Evolutionary conservation across 2,888 invertebrate species (phyloP).

Genomic region (Cyclophora albipunctata): DNA sequence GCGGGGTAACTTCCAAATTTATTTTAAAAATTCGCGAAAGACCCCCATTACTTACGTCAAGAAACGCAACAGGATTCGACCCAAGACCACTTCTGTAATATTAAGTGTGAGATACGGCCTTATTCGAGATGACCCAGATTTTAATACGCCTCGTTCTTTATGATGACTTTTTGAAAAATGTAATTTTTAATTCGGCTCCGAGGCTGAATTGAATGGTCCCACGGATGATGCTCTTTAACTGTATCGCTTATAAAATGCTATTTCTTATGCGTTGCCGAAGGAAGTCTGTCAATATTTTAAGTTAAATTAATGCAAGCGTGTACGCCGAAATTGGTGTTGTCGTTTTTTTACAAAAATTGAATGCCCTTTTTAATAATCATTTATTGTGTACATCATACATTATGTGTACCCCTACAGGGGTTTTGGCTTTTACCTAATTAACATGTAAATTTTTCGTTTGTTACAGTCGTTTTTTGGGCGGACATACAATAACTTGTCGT

Average conservation of each 20-base stretch:
- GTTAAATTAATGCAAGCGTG: constrained; percentile 58
- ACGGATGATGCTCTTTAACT: constrained; percentile 60
- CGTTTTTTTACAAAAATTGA: constrained; percentile 45
- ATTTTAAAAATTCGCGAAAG: constrained; percentile 60
- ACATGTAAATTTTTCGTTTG: constrained; percentile 51
- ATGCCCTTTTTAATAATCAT: constrained; percentile 42
- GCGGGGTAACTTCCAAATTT: constrained; percentile 69
- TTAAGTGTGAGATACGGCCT: constrained; percentile 70
- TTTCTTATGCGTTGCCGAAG: constrained; percentile 62
- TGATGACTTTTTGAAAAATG: constrained; percentile 75
- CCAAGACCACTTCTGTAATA: constrained; percentile 56
- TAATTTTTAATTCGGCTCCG: constrained; percentile 65
- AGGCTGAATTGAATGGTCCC: constrained; percentile 48
- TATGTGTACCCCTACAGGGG: constrained; percentile 16
- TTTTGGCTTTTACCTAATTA: constrained; percentile 19
- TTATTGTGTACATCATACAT: constrained; percentile 29
- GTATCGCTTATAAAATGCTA: constrained; percentile 67
- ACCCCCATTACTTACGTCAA: constrained; percentile 66
- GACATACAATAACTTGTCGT: constrained; percentile 91
- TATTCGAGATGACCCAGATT: constrained; percentile 67
- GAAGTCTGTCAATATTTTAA: constrained; percentile 66
- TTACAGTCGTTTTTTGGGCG: constrained; percentile 94
- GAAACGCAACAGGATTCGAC: constrained; percentile 50
- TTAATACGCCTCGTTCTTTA: constrained; percentile 60
- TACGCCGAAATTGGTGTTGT: constrained; percentile 44